phyloP scores from a whole-genome alignment of 30 jellyfish, hydroid and myxozoan genomes.

The Clytia hemisphaerica region DNA sequence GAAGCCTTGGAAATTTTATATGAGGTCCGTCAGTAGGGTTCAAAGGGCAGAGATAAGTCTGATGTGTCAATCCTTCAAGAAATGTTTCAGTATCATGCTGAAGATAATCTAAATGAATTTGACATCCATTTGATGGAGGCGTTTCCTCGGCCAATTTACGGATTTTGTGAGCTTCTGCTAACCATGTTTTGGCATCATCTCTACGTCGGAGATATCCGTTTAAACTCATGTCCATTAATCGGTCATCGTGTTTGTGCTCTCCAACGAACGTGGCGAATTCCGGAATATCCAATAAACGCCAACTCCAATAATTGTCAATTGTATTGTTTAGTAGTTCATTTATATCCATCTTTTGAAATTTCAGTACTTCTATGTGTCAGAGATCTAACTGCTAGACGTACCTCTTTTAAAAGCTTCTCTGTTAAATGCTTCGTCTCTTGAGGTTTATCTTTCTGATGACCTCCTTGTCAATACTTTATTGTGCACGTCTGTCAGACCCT shows the following conservation, averaged over 20 bases:
- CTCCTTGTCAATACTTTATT: too few species aligned
- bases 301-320: slow-evolving; percentile 5
- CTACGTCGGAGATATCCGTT: neutral
- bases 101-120: neutral
- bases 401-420: too few species aligned
- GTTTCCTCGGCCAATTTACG: neutral
- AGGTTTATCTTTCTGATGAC: too few species aligned
- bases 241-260: neutral
- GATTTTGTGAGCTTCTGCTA: neutral
- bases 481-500: too few species aligned
- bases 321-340: too few species aligned
- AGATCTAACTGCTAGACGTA: too few species aligned
- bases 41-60: slow-evolving; percentile 1
- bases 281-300: slow-evolving; percentile 2
- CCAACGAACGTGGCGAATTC: slow-evolving; percentile 16
- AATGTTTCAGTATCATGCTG: neutral
- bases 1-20: neutral
- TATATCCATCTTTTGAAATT: too few species aligned
- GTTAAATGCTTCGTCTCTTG: too few species aligned
- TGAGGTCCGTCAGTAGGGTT: slow-evolving; percentile 11
- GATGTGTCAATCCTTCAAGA: neutral
- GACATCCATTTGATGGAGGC: neutral
- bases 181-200: neutral
- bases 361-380: too few species aligned
- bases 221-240: neutral